Evolutionary conservation across 2,113 vertebrate genomes (phyloP).

Genomic region (Typhlomys cinereus): DNA sequence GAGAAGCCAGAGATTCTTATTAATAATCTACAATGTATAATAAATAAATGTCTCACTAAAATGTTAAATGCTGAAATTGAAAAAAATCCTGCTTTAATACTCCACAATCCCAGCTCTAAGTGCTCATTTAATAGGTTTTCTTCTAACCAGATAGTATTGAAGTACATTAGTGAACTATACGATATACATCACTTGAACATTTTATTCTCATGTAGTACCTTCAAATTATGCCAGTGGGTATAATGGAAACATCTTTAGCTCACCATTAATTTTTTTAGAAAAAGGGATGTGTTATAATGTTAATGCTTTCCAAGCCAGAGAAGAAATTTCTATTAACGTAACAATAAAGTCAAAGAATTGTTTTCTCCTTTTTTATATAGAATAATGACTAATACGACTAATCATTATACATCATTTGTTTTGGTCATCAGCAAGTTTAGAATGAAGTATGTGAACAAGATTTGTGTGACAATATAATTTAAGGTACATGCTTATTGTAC

Average conservation of each 20-base stretch:
- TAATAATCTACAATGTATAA: background rate
- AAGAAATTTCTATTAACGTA: background rate
- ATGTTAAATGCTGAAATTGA: no score
- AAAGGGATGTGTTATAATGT: background rate
- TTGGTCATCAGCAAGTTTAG: background rate
- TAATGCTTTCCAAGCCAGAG: background rate
- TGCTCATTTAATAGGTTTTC: background rate
- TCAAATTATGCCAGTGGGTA: background rate
- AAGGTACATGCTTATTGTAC: background rate
- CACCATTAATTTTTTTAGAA: background rate
- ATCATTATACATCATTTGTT: background rate
- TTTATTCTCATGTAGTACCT: background rate
- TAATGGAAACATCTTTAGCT: background rate
- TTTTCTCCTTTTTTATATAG: background rate
- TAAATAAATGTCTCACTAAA: background rate
- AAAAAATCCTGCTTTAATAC: background rate
- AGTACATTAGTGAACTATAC: background rate
- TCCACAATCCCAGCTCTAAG: background rate
- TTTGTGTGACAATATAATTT: background rate
- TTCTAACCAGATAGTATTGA: background rate
- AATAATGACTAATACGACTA: background rate
- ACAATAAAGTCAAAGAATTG: background rate
- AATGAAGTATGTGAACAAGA: background rate
- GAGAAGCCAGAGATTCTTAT: background rate
- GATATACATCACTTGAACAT: background rate